Conservation (phyloP, 2,888 invertebrate genomes). For the Drosophila infuscata region DNA sequence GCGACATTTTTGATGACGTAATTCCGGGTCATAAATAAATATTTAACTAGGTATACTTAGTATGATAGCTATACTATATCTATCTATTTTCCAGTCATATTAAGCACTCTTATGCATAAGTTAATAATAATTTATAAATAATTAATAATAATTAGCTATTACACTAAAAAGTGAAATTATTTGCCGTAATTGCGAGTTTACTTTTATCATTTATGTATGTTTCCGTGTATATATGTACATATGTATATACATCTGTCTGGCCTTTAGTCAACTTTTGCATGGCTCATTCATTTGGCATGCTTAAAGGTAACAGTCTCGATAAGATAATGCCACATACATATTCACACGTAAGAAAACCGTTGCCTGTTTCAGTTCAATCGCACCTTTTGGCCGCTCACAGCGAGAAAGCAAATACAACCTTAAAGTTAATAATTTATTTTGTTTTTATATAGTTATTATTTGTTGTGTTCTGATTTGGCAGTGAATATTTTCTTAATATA, state of each 20-base stretch:
- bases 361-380: conserved; percentile 15
- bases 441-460: background rate
- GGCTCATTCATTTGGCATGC: conserved; percentile 51
- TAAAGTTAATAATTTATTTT: background rate
- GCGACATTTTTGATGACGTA: background rate
- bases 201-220: background rate
- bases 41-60: background rate
- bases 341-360: conserved; percentile 7
- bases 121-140: background rate
- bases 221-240: background rate
- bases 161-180: background rate
- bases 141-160: background rate
- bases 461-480: background rate
- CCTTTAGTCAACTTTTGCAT: conserved; percentile 22
- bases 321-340: conserved; percentile 49
- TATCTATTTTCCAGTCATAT: too few relatives aligned
- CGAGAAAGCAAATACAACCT: background rate
- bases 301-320: conserved; percentile 56
- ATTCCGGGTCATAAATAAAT: background rate
- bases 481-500: background rate
- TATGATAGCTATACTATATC: background rate
- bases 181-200: background rate
- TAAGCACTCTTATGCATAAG: background rate
- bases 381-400: conserved; percentile 26
- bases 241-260: background rate